These are phyloP conservation scores for Aspiorhynchus laticeps DNA, from an alignment of 2,113 vertebrate species.

Conservation along the genomic window DNA sequence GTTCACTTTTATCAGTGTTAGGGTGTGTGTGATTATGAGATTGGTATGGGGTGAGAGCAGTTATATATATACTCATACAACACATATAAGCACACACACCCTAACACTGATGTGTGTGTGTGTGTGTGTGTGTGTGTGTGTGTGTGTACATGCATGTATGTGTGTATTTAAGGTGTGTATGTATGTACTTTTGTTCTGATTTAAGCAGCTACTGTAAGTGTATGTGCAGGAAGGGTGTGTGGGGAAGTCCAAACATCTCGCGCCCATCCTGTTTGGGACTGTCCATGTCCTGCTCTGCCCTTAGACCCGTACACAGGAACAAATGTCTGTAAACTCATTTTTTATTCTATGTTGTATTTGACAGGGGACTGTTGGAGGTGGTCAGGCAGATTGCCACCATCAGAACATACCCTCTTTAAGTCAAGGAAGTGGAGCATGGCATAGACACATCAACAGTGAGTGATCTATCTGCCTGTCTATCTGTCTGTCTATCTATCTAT, in stretches of 20 bases:
- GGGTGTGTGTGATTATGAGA: no score
- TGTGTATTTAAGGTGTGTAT: neutral
- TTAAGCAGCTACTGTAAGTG: slow-evolving; percentile 65
- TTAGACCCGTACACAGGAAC: slow-evolving; percentile 57
- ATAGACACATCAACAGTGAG: slow-evolving; percentile 71
- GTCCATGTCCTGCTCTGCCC: slow-evolving; percentile 71
- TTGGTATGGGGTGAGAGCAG: no score
- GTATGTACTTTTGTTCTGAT: slow-evolving; percentile 59
- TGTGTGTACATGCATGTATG: no score
- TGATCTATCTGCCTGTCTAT: neutral
- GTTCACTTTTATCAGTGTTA: no score
- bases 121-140: no score
- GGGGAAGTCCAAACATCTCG: slow-evolving; percentile 77
- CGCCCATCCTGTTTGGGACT: slow-evolving; percentile 83
- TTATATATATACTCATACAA: no score
- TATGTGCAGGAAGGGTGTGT: slow-evolving; percentile 79
- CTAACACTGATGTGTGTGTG: no score
- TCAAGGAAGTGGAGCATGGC: slow-evolving; percentile 73
- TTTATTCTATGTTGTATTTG: slow-evolving; percentile 47
- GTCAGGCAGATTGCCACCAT: slow-evolving; percentile 55
- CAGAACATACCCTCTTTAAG: slow-evolving; percentile 61
- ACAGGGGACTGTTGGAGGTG: slow-evolving; percentile 71
- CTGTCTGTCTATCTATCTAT: neutral
- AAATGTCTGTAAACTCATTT: slow-evolving; percentile 20
- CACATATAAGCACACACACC: no score